These are phyloP conservation scores for Microcebus tavaratra DNA, from an alignment of 2,113 vertebrate species.

Conservation along the genomic window DNA sequence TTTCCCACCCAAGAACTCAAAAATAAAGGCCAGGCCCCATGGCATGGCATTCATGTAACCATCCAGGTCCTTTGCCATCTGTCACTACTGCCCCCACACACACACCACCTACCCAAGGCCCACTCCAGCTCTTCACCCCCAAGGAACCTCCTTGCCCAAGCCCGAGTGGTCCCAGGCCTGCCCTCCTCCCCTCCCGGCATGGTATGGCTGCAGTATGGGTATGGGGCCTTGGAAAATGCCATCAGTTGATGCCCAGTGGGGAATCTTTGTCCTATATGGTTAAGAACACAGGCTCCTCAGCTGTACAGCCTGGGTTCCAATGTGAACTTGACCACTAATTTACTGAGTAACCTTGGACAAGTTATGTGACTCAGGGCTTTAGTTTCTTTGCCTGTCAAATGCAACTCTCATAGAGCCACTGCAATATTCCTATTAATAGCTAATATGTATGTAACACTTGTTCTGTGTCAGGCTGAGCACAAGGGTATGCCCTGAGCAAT, in stretches of 20 bases:
- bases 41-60: neutral
- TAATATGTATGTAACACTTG: neutral
- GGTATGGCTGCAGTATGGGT: neutral
- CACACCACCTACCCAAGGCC: neutral
- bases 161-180: rapidly evolving
- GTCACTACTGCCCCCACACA: neutral
- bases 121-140: neutral
- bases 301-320: neutral
- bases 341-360: neutral
- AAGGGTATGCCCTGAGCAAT: neutral
- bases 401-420: rapidly evolving
- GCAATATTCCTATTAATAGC: neutral
- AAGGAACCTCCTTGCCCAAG: neutral
- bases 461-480: neutral
- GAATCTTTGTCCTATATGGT: neutral
- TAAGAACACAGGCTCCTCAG: neutral
- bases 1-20: neutral
- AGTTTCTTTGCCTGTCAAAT: neutral
- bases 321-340: neutral
- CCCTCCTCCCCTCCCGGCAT: neutral
- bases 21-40: neutral
- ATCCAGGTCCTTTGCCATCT: neutral
- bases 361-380: neutral
- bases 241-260: neutral
- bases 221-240: neutral